Evolutionary conservation across 2,113 vertebrate genomes (phyloP).

Genomic region (Oreochromis aureus): DNA sequence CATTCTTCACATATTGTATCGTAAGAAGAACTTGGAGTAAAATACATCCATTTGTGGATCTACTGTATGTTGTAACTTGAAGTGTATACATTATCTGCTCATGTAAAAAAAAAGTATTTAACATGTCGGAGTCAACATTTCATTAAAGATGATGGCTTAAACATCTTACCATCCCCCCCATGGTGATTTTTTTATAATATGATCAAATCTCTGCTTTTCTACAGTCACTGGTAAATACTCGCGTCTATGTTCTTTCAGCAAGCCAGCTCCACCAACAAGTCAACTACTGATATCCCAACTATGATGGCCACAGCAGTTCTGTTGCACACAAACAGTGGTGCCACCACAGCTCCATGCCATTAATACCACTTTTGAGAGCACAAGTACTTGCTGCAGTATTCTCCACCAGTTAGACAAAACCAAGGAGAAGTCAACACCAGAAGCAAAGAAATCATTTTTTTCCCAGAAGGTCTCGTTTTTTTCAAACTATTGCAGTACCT

Average conservation of each 20-base stretch:
- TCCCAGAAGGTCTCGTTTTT: too few relatives aligned
- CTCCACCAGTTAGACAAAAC: background rate
- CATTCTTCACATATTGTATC: conserved; percentile 7
- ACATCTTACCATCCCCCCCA: background rate
- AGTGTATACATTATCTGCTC: conserved; percentile 33
- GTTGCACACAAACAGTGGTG: background rate
- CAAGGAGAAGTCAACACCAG: background rate
- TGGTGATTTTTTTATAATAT: background rate
- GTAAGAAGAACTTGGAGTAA: conserved; percentile 5
- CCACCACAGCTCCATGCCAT: background rate
- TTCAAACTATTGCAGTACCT: too few relatives aligned
- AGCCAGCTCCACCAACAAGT: background rate
- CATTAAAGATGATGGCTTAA: conserved; percentile 36
- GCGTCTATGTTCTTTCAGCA: background rate
- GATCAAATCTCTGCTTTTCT: background rate
- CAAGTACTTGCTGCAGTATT: background rate
- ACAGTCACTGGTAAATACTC: background rate
- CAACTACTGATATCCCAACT: background rate
- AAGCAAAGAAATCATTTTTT: background rate
- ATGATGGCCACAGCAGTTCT: background rate
- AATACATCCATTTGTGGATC: conserved; percentile 28
- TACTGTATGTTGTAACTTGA: conserved; percentile 38
- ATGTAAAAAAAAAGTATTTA: conserved; percentile 37
- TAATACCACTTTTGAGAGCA: background rate
- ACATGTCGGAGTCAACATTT: background rate